Percentiles rank a stretch among this genome's conserved stretches.
Conservation (phyloP, 2,888 invertebrate genomes). For the Xestoiulus laeticollis region DNA sequence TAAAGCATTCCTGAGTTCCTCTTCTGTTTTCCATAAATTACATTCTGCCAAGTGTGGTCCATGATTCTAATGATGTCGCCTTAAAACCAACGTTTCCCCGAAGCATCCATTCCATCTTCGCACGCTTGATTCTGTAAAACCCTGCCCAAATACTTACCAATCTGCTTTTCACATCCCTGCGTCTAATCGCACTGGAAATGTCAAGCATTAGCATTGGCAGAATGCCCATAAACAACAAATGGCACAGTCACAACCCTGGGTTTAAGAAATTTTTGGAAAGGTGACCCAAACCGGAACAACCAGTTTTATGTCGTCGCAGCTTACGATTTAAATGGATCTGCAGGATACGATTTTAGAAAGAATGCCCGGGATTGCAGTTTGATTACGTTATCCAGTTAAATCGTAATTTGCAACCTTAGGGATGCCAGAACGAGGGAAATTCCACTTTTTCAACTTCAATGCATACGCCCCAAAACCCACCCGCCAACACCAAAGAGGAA, state of each 20-base stretch:
- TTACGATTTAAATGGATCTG: neutral
- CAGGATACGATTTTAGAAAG: too few species aligned
- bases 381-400: neutral
- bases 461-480: neutral
- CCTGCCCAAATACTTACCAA: constrained; percentile 21
- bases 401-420: neutral
- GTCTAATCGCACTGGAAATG: neutral
- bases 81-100: neutral
- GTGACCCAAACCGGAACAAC: neutral
- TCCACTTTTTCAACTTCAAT: neutral
- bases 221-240: neutral
- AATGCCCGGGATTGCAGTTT: neutral
- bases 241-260: neutral
- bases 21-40: neutral
- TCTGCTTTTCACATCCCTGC: neutral
- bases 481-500: constrained; percentile 40
- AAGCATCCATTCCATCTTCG: neutral
- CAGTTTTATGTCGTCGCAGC: neutral
- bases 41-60: too few species aligned
- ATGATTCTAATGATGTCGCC: too few species aligned
- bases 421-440: neutral
- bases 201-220: neutral
- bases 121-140: neutral
- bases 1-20: neutral
- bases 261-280: neutral